Evolutionary conservation across 1,140 invertebrate genomes (phyloP), one percentile per base, ranked within the genome.

Genomic region (Drosophila gunungcola): DNA sequence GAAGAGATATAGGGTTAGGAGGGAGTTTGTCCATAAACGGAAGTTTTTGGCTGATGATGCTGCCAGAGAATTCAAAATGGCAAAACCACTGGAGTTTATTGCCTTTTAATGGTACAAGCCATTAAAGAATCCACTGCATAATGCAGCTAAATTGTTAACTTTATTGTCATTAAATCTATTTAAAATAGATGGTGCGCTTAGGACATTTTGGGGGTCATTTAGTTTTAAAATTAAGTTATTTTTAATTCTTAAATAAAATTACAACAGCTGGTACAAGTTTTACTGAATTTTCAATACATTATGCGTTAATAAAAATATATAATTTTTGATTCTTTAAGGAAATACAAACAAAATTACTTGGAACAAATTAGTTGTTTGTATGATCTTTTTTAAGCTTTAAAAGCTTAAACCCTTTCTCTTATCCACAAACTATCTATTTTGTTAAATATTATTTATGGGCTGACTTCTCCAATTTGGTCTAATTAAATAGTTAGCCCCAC

Each of bases 41-140:
- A 58, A 58, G 68, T 70, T 45, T 69, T 72, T 55, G 42, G 34
- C 67, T 29, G 64, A 13, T 56, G 49, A n/a, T 21, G 42, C n/a
- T 56, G 45, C 36, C 34, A 36, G 51, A 5, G 29, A 34, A 39
- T 48, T 55, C 34, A 29, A 56, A 68, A 49, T 41, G 36, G 5
- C 13, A 10, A 13, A 36, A 21, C 29, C 25, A 29, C 39, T 25
- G 16, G 21, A 49, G 38, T 45, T 73, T 73, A 70, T 72, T 10
- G 54, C 45, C 32, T 45, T 70, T 70, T 72, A 72, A 72, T 69
- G 45, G 55, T 48, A 3, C 12, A 25, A 39, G 42, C 5, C 12
- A 54, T 64, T 64, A 34, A 27, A 12, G 16, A 27, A 12, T 38
- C 10, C 39, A 25, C 42, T 52, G 12, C 49, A 10, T 21, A 11